Percentiles rank a stretch among this genome's conserved stretches.
Evolutionary conservation across 53 echinoderm and acorn worm species (phyloP).

Genomic region (Henricia sp.): DNA sequence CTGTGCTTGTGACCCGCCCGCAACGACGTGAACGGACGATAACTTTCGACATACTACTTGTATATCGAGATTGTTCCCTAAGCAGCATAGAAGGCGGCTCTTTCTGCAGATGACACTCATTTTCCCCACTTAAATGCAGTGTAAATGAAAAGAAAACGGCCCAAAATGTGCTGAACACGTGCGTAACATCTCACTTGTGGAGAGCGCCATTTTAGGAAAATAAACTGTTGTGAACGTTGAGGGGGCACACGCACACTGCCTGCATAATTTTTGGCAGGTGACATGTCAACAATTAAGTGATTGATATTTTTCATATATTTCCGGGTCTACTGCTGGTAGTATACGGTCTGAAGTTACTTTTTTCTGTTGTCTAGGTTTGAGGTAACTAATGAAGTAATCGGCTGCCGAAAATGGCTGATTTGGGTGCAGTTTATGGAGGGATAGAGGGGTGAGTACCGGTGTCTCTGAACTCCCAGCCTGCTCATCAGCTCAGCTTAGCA

Average conservation of each 20-base stretch:
- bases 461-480: background rate
- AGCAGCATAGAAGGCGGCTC: background rate
- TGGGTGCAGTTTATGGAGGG: slow-evolving; percentile 41
- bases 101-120: background rate
- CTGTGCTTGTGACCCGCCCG: background rate
- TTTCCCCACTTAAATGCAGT: background rate
- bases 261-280: no score
- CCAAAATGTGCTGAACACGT: background rate
- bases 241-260: no score
- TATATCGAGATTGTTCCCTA: background rate
- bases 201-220: slow-evolving; percentile 17
- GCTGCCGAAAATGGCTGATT: slow-evolving; percentile 20
- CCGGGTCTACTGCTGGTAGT: no score
- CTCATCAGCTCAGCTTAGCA: background rate
- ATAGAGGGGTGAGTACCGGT: slow-evolving; percentile 54
- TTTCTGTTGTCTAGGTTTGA: no score
- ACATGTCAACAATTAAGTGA: no score
- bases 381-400: no score
- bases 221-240: background rate
- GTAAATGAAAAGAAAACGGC: background rate
- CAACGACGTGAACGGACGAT: no score
- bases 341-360: no score
- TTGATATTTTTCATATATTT: no score
- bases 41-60: background rate
- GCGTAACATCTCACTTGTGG: background rate